phyloP scores from a whole-genome alignment of 2,888 invertebrate genomes.

The Byasa hedistus region DNA sequence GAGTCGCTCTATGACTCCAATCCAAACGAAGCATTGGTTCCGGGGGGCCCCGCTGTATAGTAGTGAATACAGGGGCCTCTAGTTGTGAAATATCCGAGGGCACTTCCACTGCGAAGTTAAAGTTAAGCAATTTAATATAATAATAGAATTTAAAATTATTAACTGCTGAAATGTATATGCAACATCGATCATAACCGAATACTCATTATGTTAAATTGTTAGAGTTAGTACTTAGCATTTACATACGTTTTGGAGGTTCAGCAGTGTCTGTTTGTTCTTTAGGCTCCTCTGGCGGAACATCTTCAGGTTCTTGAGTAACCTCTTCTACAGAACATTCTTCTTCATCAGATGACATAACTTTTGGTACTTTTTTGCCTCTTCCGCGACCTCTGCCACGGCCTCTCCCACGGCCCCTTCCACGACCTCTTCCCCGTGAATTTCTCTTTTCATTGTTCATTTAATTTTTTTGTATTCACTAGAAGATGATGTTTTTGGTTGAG shows the following conservation, averaged over 20 bases:
- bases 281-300: conserved; percentile 61
- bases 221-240: no score
- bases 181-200: no score
- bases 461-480: conserved; percentile 10
- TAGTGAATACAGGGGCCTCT: conserved; percentile 95
- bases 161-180: no score
- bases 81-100: conserved; percentile 95
- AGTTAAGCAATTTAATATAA: background rate
- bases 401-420: conserved; percentile 89
- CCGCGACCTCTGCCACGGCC: conserved; percentile 86
- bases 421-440: conserved; percentile 85
- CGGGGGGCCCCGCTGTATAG: conserved; percentile 91
- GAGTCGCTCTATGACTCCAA: conserved; percentile 94
- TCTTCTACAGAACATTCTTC: conserved; percentile 77
- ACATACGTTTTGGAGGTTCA: conserved; percentile 77
- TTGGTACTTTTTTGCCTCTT: conserved; percentile 86
- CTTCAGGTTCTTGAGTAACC: conserved; percentile 76
- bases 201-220: no score
- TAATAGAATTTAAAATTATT: no score
- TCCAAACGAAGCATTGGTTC: conserved; percentile 93
- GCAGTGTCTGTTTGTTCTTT: conserved; percentile 66
- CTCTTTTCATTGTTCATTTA: conserved; percentile 79
- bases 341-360: conserved; percentile 83
- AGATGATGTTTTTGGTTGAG: conserved; percentile 8
- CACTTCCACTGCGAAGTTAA: conserved; percentile 82